phyloP scores from a whole-genome alignment of 2,888 invertebrate species.

The Orthosia cruda region DNA sequence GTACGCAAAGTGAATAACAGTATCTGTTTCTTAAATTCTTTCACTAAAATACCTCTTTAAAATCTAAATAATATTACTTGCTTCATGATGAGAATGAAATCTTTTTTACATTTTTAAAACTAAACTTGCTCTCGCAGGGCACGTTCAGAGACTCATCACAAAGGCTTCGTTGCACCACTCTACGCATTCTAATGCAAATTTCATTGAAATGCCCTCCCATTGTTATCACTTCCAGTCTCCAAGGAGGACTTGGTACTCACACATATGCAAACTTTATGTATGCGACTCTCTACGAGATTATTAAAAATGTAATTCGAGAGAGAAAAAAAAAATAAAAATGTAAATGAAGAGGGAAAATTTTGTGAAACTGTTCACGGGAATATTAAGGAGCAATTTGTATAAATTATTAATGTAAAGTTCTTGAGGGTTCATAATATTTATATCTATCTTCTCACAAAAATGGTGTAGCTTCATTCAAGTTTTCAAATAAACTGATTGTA shows the following conservation, averaged over 20 bases:
- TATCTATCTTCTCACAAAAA: background rate
- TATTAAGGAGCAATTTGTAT: constrained; percentile 24
- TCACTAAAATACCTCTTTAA: background rate
- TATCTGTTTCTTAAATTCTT: background rate
- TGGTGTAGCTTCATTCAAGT: too few relatives aligned
- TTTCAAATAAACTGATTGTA: too few relatives aligned
- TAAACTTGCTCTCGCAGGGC: constrained; percentile 63
- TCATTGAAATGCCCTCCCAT: constrained; percentile 87
- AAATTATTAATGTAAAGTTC: background rate
- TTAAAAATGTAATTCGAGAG: constrained; percentile 53
- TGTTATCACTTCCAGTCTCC: constrained; percentile 87
- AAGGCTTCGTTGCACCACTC: constrained; percentile 84
- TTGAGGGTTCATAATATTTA: too few relatives aligned
- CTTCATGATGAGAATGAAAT: constrained; percentile 2
- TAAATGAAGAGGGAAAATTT: constrained; percentile 30
- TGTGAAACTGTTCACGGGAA: constrained; percentile 5
- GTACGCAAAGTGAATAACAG: background rate
- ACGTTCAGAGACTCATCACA: constrained; percentile 80
- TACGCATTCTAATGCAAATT: constrained; percentile 90
- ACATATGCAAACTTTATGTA: constrained; percentile 75
- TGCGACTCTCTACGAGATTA: constrained; percentile 41
- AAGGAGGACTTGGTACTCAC: constrained; percentile 79
- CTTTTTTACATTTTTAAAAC: constrained; percentile 56
- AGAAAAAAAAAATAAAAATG: too few relatives aligned
- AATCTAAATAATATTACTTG: constrained; percentile 23